These are phyloP conservation scores for Dynastes grantii DNA, from an alignment of 2,888 invertebrate species.

Conservation along the genomic window DNA sequence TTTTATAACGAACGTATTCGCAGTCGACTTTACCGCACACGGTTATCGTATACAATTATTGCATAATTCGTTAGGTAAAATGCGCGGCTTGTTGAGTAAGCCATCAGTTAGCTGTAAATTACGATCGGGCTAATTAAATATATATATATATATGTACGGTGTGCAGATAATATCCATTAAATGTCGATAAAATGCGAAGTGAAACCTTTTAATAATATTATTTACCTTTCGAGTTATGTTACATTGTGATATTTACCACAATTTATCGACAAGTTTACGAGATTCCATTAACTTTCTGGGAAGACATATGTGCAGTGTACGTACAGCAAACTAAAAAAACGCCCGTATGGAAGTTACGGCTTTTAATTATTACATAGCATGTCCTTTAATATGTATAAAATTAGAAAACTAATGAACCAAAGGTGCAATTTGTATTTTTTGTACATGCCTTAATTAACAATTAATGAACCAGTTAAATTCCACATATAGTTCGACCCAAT, in stretches of 20 bases:
- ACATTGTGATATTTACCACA: constrained; percentile 55
- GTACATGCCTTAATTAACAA: too few relatives aligned
- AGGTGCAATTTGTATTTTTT: too few relatives aligned
- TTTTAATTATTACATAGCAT: background rate
- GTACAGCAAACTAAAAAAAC: background rate
- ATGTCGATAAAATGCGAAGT: constrained; percentile 19
- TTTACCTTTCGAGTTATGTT: constrained; percentile 53
- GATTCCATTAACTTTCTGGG: constrained; percentile 53
- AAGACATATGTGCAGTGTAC: background rate
- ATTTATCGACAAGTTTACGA: constrained; percentile 52
- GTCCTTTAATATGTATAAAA: background rate
- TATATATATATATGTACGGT: background rate
- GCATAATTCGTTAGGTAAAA: constrained; percentile 27
- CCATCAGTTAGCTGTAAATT: constrained; percentile 32
- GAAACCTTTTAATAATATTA: constrained; percentile 42
- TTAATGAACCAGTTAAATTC: too few relatives aligned
- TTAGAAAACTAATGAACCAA: background rate
- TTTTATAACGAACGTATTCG: background rate
- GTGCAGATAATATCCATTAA: background rate
- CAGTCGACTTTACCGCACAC: background rate
- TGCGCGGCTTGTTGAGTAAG: constrained; percentile 13
- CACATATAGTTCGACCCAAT: too few relatives aligned
- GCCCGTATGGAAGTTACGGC: background rate
- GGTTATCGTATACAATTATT: constrained; percentile 1
- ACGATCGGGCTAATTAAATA: constrained; percentile 16